Base-by-base conservation (phyloP, 2,797 vertebrate species). In the Halcyon leucocephala region DNA sequence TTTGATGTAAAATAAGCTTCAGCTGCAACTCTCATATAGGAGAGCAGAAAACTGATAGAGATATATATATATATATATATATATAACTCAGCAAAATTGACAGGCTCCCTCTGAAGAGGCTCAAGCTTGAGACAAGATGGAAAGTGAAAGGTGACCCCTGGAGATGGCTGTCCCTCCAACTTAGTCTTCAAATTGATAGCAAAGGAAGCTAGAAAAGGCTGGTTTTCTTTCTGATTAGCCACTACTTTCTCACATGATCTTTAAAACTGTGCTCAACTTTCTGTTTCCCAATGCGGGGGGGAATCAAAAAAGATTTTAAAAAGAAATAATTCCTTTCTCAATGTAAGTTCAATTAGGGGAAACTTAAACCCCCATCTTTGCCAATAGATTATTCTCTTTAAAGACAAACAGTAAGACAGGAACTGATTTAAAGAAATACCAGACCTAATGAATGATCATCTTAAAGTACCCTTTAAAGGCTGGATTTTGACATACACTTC, bases 81-180 rank as follows among this genome's bases (percentile, higher is more conserved):
- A 76, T 85, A 79, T 35, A 91, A 54, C 61, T 66, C 73, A 57
- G 62, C 41, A 93, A 95, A 95, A 77, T 33, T 77, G 90, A 90
- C 80, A 76, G 49, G 37, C 74, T 85, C 12, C 14, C 81, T 95
- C 62, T 82, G 80, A 79, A 82, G 55, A 64, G 57, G 44, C 42
- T 92, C 39, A 54, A 79, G 84, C 83, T 73, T 48, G 60, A 95
- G 90, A 95, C 49, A 82, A 90, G 64, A 96, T 90, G 33, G 10
- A 64, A 95, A 72, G 72, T 17, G 66, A 97, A 96, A 89, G 70
- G 31, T 64, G 33, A 89, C 72, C 92, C 88, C 94, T 82, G 76
- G 76, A 93, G 90, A 86, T 9, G n/a, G 49, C 73, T 95, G 95
- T 92, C 87, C 86, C 78, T 93, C 61, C 67, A 88, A 52, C 57